Conservation (phyloP, 2,113 vertebrate species). For the Paramisgurnus dabryanus region DNA sequence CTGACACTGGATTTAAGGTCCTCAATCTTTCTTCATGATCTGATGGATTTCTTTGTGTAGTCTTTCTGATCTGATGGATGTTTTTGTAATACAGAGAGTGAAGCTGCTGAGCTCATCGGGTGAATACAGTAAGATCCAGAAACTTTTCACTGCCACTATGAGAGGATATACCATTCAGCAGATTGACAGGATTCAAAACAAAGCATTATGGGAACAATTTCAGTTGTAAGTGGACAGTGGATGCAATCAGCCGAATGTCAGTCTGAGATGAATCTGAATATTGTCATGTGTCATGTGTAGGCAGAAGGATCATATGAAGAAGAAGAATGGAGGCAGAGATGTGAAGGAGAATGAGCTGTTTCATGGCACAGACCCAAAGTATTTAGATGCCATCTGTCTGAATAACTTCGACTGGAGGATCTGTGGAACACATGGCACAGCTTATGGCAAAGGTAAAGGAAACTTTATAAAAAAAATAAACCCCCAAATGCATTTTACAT, state of each 20-base stretch:
- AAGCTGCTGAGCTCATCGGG: constrained; percentile 42
- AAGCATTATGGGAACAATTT: constrained; percentile 72
- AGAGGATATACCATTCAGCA: constrained; percentile 53
- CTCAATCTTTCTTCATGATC: not conserved
- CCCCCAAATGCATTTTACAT: not conserved
- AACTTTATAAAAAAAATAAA: not conserved
- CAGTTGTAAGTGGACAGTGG: constrained; percentile 65
- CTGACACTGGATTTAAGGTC: constrained; percentile 69
- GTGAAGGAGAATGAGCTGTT: constrained; percentile 75
- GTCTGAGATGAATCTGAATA: not conserved
- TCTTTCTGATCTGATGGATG: not conserved
- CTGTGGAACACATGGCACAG: constrained; percentile 75
- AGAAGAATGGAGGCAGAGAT: constrained; percentile 58
- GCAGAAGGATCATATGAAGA: constrained; percentile 80
- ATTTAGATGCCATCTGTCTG: constrained; percentile 67
- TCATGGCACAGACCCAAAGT: constrained; percentile 66
- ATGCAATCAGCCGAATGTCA: not conserved
- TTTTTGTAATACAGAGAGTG: constrained; percentile 57
- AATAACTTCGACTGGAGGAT: constrained; percentile 82
- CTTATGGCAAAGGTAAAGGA: constrained; percentile 75
- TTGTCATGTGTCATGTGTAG: constrained; percentile 51
- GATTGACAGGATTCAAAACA: constrained; percentile 75
- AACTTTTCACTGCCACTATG: constrained; percentile 68
- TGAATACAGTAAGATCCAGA: constrained; percentile 63
- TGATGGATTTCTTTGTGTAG: no score